Evolutionary conservation across 2,113 vertebrate species (phyloP).

Genomic region (Paracanthobrama guichenoti): DNA sequence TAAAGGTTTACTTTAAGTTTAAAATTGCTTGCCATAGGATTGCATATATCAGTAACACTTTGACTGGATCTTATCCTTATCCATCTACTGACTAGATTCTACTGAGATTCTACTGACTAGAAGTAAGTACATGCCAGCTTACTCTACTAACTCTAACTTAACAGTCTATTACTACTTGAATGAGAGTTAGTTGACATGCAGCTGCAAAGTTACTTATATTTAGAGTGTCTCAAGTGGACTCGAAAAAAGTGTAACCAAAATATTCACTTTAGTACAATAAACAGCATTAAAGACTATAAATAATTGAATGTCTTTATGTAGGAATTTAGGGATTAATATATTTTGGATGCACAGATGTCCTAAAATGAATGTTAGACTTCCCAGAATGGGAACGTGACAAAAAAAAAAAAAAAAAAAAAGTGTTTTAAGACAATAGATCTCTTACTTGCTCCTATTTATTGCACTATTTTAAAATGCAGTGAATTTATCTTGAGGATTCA

Average conservation of each 20-base stretch:
- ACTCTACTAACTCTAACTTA: no score
- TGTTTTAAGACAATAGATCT: conserved; percentile 13
- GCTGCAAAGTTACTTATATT: no score
- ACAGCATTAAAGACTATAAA: not conserved
- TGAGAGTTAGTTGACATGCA: no score
- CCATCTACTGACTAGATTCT: no score
- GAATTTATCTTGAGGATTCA: conserved; percentile 70
- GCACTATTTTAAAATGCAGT: conserved; percentile 64
- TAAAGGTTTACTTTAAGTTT: no score
- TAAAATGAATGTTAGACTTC: not conserved
- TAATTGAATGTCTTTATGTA: not conserved
- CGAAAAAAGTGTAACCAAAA: no score
- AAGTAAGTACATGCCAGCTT: no score
- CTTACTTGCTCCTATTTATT: conserved; percentile 44
- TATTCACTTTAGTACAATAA: not conserved
- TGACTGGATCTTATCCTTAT: not conserved
- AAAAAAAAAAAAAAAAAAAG: not conserved
- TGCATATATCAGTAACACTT: not conserved
- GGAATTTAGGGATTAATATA: not conserved
- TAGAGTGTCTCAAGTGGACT: no score
- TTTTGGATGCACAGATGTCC: not conserved
- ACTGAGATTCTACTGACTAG: no score
- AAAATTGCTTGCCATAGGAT: no score
- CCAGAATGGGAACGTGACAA: not conserved
- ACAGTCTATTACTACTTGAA: no score